A percentile compares a stretch with the other conserved stretches of the same genome.
Evolutionary conservation across 2,113 vertebrate species (phyloP).

Genomic region (Sterrhoptilus dennistouni): DNA sequence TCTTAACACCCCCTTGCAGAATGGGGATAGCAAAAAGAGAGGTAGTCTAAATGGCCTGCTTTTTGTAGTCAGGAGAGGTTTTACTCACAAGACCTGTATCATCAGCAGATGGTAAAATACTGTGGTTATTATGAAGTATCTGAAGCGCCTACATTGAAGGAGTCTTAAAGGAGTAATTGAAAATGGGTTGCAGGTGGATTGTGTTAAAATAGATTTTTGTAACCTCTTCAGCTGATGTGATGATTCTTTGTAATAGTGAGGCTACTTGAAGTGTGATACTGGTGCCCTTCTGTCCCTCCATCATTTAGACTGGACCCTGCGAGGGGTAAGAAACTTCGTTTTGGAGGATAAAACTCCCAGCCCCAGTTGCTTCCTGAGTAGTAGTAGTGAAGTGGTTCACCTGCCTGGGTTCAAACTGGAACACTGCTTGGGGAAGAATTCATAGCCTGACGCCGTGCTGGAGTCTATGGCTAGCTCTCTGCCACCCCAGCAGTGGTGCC

Average conservation of each 20-base stretch:
- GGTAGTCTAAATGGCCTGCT: neutral
- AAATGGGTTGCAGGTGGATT: slow-evolving; percentile 19
- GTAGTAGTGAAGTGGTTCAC: neutral
- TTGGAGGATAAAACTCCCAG: neutral
- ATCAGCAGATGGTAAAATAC: neutral
- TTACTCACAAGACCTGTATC: neutral
- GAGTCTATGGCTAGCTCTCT: too few relatives aligned
- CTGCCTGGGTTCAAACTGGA: neutral
- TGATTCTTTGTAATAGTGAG: neutral
- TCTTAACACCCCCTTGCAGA: neutral
- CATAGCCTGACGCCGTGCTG: neutral
- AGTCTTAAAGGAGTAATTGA: slow-evolving; percentile 2
- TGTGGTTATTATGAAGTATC: neutral
- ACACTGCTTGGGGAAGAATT: neutral
- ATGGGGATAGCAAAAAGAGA: neutral
- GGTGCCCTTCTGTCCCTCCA: neutral
- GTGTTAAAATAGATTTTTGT: slow-evolving; percentile 30
- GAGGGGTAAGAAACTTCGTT: neutral
- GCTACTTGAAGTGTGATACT: neutral
- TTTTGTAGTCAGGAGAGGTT: neutral
- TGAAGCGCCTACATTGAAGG: neutral
- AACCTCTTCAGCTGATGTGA: neutral
- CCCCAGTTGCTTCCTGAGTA: neutral
- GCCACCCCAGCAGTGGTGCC: too few relatives aligned
- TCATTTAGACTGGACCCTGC: neutral